Percentiles rank a stretch among this genome's conserved stretches.
phyloP scores from a whole-genome alignment of 1,140 invertebrate species.

The Gonatopus flavifemur region DNA sequence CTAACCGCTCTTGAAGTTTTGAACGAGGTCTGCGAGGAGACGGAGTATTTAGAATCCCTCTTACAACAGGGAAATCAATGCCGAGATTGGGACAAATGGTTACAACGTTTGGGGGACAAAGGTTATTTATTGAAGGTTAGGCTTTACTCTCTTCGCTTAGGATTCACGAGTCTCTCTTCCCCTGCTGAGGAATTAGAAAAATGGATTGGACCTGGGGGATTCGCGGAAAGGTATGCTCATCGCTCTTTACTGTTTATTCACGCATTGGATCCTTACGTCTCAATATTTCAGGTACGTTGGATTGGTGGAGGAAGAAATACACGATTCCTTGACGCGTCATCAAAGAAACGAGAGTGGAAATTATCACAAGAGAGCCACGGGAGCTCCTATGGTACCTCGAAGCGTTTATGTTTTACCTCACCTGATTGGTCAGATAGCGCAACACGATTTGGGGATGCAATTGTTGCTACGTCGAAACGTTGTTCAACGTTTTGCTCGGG shows the following conservation, averaged over 20 bases:
- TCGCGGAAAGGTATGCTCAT: conserved; percentile 57
- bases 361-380: conserved; percentile 67
- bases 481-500: conserved; percentile 44
- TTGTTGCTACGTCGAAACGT: conserved; percentile 60
- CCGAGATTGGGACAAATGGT: conserved; percentile 44
- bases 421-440: conserved; percentile 84
- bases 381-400: conserved; percentile 41
- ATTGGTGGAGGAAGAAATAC: conserved; percentile 83
- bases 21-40: conserved; percentile 90
- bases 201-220: conserved; percentile 49
- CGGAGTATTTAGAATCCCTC: conserved; percentile 80
- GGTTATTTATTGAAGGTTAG: conserved; percentile 80
- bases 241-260: no score
- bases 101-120: conserved; percentile 79
- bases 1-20: conserved; percentile 78
- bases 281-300: no score
- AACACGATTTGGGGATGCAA: conserved; percentile 74
- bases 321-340: conserved; percentile 83
- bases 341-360: conserved; percentile 79
- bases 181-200: conserved; percentile 50
- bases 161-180: conserved; percentile 60
- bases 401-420: conserved; percentile 80
- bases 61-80: conserved; percentile 39
- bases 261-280: no score
- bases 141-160: conserved; percentile 75